Evolutionary conservation across 2,888 invertebrate species (phyloP).

Genomic region (Nemoura dubitans): DNA sequence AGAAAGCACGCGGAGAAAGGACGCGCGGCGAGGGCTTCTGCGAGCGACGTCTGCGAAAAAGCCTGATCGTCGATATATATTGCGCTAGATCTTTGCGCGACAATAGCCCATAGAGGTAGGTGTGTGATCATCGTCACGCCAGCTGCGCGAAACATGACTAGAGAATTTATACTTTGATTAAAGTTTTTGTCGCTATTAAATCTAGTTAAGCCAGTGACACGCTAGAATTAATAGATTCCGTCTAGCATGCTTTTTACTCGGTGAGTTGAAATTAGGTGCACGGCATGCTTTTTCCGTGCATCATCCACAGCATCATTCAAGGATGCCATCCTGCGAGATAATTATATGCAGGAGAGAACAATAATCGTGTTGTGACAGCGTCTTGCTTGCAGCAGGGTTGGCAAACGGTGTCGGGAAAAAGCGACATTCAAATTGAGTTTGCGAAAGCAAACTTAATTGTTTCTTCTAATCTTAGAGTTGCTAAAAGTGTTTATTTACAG

Average conservation of each 20-base stretch:
- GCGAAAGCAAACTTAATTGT: neutral
- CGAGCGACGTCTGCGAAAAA: neutral
- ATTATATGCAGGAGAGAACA: neutral
- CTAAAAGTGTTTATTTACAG: neutral
- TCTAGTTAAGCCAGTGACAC: constrained; percentile 14
- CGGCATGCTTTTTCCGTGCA: neutral
- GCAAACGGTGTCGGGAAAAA: neutral
- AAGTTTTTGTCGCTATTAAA: constrained; percentile 19
- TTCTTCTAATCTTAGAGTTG: neutral
- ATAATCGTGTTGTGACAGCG: neutral
- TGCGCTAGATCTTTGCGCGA: neutral
- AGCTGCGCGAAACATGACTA: neutral
- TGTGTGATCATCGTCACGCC: neutral
- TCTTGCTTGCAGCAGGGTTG: neutral
- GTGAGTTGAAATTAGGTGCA: neutral
- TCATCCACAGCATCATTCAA: neutral
- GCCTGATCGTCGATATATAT: neutral
- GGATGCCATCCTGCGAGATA: neutral
- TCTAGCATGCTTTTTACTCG: constrained; percentile 12
- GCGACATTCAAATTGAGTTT: neutral
- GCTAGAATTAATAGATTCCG: neutral
- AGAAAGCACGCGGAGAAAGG: constrained; percentile 3
- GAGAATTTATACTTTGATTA: constrained; percentile 18
- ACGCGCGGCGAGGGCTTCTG: neutral
- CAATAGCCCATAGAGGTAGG: neutral